A percentile compares a stretch with the other conserved stretches of the same genome.
These are phyloP conservation scores for Chrysodeixis includens DNA, from an alignment of 2,888 invertebrate species.

Conservation along the genomic window DNA sequence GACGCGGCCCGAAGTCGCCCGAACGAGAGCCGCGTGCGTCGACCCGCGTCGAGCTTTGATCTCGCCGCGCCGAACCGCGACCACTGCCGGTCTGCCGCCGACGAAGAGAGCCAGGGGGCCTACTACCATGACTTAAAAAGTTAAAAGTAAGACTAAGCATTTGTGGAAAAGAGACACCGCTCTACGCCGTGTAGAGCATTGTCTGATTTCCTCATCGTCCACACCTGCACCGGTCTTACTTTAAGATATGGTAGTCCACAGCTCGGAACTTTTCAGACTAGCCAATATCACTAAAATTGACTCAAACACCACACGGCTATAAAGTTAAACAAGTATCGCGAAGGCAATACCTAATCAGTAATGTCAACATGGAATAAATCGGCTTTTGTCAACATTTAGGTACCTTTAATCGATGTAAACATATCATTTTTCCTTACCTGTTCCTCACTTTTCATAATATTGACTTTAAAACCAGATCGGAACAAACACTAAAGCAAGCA, in stretches of 20 bases:
- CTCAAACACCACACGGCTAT: background rate
- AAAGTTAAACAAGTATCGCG: background rate
- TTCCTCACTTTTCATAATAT: background rate
- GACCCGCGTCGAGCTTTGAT: slow-evolving; percentile 85
- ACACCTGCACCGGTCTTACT: too few species aligned
- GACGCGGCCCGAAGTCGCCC: slow-evolving; percentile 65
- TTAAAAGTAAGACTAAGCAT: too few species aligned
- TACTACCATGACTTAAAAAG: too few species aligned
- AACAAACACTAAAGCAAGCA: too few species aligned
- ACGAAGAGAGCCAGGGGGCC: slow-evolving; percentile 38
- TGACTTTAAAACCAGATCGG: too few species aligned
- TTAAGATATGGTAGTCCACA: too few species aligned
- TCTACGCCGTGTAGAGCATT: too few species aligned
- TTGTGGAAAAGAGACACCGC: too few species aligned
- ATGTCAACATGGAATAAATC: background rate
- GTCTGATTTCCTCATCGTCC: too few species aligned
- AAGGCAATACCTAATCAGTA: background rate
- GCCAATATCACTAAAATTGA: slow-evolving; percentile 33
- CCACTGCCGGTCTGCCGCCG: slow-evolving; percentile 56
- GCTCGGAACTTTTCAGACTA: background rate
- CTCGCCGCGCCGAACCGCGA: slow-evolving; percentile 65
- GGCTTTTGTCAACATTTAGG: background rate
- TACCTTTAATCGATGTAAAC: background rate
- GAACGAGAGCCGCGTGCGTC: slow-evolving; percentile 84
- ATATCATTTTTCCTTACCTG: background rate